phyloP scores from a whole-genome alignment of 2,797 vertebrate species.

The Eleutherodactylus coqui region DNA sequence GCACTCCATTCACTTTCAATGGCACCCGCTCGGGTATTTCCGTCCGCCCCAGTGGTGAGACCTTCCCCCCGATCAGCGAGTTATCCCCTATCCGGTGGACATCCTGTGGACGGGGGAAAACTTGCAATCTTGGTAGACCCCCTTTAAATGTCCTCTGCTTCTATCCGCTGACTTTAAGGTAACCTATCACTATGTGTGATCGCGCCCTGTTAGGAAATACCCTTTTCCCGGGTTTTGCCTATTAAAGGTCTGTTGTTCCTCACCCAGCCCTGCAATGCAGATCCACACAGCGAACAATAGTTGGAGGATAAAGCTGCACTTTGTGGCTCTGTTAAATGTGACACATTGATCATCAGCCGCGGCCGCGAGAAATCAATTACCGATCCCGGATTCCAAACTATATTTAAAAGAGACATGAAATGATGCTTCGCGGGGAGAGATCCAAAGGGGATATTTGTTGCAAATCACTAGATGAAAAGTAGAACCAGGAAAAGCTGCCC shows the following conservation, averaged over 20 bases:
- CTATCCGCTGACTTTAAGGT: too few species aligned
- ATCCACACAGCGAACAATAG: slow-evolving; percentile 45
- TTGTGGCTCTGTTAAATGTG: slow-evolving; percentile 28
- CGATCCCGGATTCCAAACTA: slow-evolving; percentile 34
- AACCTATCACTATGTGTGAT: not conserved
- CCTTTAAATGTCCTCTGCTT: too few species aligned
- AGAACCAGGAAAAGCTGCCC: slow-evolving; percentile 65
- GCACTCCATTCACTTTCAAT: too few species aligned
- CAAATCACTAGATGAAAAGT: slow-evolving; percentile 63
- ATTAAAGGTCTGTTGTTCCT: not conserved
- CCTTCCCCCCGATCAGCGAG: too few species aligned
- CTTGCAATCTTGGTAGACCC: too few species aligned
- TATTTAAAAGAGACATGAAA: slow-evolving; percentile 51
- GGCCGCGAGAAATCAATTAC: slow-evolving; percentile 37
- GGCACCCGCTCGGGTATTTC: too few species aligned
- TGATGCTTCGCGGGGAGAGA: slow-evolving; percentile 33
- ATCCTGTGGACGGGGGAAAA: too few species aligned
- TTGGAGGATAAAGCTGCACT: slow-evolving; percentile 26
- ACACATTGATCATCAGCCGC: slow-evolving; percentile 29
- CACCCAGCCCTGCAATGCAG: not conserved
- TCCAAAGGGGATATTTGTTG: slow-evolving; percentile 61
- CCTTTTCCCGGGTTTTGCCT: too few species aligned
- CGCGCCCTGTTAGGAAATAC: not conserved
- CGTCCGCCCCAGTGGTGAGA: too few species aligned
- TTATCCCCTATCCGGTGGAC: too few species aligned